These are phyloP conservation scores for Cygnus buccinator DNA, from an alignment of 2,113 vertebrate genomes.

Conservation along the genomic window DNA sequence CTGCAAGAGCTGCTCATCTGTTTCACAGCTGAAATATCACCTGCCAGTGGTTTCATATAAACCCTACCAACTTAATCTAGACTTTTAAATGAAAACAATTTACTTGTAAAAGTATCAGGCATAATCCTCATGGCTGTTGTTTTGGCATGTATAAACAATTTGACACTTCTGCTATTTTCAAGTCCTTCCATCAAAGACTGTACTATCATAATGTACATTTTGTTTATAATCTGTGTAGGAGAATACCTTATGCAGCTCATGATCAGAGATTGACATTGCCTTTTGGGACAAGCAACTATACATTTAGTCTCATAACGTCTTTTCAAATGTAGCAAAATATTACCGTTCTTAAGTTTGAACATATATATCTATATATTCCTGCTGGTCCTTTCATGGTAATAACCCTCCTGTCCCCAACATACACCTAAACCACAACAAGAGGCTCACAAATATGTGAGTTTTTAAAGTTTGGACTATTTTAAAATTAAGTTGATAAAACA, in stretches of 20 bases:
- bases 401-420: background rate
- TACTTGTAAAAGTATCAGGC: background rate
- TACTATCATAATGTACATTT: background rate
- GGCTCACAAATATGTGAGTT: background rate
- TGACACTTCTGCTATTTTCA: background rate
- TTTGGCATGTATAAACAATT: background rate
- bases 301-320: background rate
- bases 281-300: background rate
- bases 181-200: background rate
- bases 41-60: background rate
- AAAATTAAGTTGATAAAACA: background rate
- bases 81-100: background rate
- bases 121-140: background rate
- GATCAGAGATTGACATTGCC: background rate
- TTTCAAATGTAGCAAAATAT: background rate
- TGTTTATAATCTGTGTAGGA: background rate
- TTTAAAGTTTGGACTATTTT: background rate
- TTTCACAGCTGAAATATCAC: background rate
- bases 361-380: background rate
- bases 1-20: background rate
- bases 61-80: accelerated
- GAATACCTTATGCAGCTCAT: background rate
- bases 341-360: background rate
- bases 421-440: background rate
- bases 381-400: background rate